phyloP scores from a whole-genome alignment of 2,888 invertebrate genomes.

The Ichneumon xanthorius region DNA sequence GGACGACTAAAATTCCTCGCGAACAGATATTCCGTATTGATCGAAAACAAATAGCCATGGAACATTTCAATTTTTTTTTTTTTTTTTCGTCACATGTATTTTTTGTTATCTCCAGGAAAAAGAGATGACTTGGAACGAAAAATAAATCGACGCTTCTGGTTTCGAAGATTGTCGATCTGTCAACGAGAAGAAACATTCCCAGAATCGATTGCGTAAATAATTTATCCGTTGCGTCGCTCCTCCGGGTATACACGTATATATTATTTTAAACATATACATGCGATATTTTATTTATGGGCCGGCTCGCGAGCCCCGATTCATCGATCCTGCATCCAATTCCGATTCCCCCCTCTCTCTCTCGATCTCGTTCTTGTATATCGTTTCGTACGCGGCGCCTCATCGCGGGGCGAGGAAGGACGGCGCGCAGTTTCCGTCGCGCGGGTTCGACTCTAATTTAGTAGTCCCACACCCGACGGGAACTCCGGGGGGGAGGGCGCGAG shows the following conservation, averaged over 20 bases:
- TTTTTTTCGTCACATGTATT: no score
- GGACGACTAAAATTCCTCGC: no score
- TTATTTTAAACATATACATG: neutral
- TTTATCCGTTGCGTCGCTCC: slow-evolving; percentile 38
- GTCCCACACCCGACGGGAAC: slow-evolving; percentile 48
- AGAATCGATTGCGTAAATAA: slow-evolving; percentile 33
- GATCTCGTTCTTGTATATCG: slow-evolving; percentile 17
- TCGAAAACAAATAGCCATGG: no score
- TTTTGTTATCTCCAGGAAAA: neutral
- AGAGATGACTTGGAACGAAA: neutral
- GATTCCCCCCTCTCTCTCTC: slow-evolving; percentile 27
- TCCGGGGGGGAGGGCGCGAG: no score
- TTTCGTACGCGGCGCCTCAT: slow-evolving; percentile 39
- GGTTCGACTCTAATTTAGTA: slow-evolving; percentile 62
- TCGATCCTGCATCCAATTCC: slow-evolving; percentile 51
- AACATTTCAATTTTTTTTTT: no score
- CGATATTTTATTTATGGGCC: slow-evolving; percentile 55
- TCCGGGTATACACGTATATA: neutral
- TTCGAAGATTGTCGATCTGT: neutral
- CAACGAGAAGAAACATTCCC: neutral
- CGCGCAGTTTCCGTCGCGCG: slow-evolving; percentile 51
- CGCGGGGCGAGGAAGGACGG: slow-evolving; percentile 10
- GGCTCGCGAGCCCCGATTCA: slow-evolving; percentile 34
- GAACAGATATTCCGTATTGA: no score
- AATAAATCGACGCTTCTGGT: neutral